These are phyloP conservation scores for Eupeodes latifasciatus DNA, from an alignment of 2,888 invertebrate species.

Conservation along the genomic window DNA sequence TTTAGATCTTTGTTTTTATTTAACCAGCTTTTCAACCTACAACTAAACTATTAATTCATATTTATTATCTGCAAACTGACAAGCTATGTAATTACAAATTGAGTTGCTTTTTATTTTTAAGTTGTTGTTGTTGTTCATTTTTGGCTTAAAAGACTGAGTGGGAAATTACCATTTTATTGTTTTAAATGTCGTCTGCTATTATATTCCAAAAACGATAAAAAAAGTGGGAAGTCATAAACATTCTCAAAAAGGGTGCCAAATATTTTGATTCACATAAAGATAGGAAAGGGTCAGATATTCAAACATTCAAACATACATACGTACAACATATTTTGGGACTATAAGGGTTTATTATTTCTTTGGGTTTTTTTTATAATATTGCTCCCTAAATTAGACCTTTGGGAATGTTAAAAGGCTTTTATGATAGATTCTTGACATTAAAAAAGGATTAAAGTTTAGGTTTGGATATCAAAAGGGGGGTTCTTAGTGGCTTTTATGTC, in stretches of 20 bases:
- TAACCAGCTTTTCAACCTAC: constrained; percentile 12
- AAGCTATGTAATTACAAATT: constrained; percentile 68
- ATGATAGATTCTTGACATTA: not conserved
- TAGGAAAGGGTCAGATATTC: not conserved
- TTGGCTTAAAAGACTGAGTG: constrained; percentile 51
- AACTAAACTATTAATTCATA: constrained; percentile 44
- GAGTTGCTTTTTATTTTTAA: constrained; percentile 27
- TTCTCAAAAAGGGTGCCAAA: constrained; percentile 58
- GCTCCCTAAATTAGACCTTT: constrained; percentile 18
- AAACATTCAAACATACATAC: not conserved
- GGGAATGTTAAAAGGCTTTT: constrained; percentile 23
- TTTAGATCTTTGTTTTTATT: constrained; percentile 2
- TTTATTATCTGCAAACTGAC: constrained; percentile 64
- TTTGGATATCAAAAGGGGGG: not conserved
- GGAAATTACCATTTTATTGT: constrained; percentile 69
- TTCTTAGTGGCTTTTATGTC: not conserved
- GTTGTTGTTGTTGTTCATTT: constrained; percentile 15
- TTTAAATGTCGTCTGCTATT: constrained; percentile 56
- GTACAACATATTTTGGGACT: too few species aligned
- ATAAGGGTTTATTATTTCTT: not conserved
- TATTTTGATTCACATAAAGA: constrained; percentile 27
- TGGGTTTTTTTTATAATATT: not conserved
- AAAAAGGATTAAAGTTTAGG: not conserved
- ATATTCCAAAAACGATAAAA: not conserved
- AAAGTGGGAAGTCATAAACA: constrained; percentile 26